phyloP scores from a whole-genome alignment of 1,140 invertebrate genomes.

The Temnothorax curvispinosus region DNA sequence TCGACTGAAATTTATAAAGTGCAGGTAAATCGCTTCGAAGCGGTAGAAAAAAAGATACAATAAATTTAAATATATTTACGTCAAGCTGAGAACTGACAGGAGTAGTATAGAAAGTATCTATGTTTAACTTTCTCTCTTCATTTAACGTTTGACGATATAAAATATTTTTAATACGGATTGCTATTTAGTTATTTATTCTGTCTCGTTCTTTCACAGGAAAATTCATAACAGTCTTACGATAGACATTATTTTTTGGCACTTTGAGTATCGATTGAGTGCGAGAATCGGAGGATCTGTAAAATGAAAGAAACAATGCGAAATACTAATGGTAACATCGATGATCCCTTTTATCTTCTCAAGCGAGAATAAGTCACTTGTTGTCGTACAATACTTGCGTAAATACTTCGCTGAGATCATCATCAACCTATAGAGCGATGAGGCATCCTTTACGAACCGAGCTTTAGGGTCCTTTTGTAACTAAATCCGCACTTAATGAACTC shows the following conservation, averaged over 20 bases:
- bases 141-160: not conserved
- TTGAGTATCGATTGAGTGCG: not conserved
- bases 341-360: not conserved
- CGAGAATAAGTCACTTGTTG: not conserved
- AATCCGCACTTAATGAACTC: not conserved
- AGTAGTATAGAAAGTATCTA: not conserved
- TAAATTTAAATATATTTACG: not conserved
- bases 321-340: not conserved
- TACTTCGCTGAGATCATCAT: constrained; percentile 11
- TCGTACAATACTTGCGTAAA: constrained; percentile 8
- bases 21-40: not conserved
- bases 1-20: constrained; percentile 20
- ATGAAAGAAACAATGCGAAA: not conserved
- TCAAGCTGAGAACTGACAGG: not conserved
- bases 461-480: not conserved
- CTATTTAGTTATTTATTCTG: not conserved
- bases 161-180: not conserved
- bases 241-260: not conserved
- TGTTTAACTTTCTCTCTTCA: not conserved
- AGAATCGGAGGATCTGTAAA: not conserved
- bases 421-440: not conserved
- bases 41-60: not conserved
- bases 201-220: not conserved
- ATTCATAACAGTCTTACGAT: not conserved
- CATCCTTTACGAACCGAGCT: not conserved